phyloP scores from a whole-genome alignment of 2,113 vertebrate species.

The Gavia stellata region DNA sequence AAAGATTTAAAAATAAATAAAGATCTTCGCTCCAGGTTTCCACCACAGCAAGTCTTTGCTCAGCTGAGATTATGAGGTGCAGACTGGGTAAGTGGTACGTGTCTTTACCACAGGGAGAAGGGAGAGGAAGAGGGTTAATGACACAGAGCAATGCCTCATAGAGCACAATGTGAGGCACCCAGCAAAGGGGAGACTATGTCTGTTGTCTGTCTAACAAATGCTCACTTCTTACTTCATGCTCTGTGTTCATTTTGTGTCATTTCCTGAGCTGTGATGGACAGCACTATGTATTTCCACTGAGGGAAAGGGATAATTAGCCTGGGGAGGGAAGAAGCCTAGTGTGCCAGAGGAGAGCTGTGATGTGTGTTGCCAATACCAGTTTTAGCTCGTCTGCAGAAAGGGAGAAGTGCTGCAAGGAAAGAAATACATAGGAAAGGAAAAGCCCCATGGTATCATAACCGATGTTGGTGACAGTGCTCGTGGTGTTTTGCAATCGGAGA shows the following conservation, averaged over 20 bases:
- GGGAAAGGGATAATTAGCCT: neutral
- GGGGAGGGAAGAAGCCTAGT: neutral
- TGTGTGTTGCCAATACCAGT: neutral
- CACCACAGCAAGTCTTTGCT: neutral
- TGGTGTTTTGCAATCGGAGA: neutral
- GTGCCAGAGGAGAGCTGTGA: neutral
- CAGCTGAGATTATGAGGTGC: neutral
- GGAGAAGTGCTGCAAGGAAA: neutral
- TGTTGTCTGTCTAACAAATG: neutral
- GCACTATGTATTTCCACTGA: neutral
- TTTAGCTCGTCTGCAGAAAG: neutral
- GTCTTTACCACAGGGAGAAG: neutral
- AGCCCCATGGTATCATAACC: rapidly evolving
- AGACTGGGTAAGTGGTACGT: neutral
- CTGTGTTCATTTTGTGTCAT: neutral
- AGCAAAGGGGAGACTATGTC: neutral
- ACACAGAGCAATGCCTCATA: neutral
- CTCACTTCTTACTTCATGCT: neutral
- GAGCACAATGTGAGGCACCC: neutral
- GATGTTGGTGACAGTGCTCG: rapidly evolving
- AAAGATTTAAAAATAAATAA: neutral
- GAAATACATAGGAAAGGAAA: neutral
- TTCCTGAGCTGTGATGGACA: neutral
- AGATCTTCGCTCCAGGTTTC: neutral
- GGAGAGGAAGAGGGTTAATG: neutral